Percentiles rank a stretch among this genome's conserved stretches.
These are phyloP conservation scores for Seriola quinqueradiata DNA, from an alignment of 2,113 vertebrate genomes.

Conservation along the genomic window DNA sequence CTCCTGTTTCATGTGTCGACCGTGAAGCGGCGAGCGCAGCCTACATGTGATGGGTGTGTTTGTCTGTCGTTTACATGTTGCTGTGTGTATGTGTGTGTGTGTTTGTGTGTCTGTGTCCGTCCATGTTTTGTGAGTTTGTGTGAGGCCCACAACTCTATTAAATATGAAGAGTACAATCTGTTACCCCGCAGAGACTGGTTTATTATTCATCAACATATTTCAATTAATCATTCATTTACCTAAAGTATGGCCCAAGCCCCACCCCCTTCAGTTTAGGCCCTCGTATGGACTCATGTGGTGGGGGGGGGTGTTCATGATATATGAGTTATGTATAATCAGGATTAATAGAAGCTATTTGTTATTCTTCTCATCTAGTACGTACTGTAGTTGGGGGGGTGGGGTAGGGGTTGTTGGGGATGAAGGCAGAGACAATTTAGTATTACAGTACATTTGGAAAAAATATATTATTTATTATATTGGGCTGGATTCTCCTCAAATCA, in stretches of 20 bases:
- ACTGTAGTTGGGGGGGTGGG: constrained; percentile 4
- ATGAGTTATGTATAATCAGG: constrained; percentile 61
- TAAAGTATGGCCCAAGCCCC: constrained; percentile 63
- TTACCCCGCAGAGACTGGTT: constrained; percentile 75
- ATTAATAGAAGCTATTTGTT: constrained; percentile 65
- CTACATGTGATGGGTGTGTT: constrained; percentile 24
- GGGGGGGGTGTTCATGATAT: constrained; percentile 23
- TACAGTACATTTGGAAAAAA: constrained; percentile 60
- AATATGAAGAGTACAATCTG: constrained; percentile 85
- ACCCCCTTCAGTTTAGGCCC: background rate
- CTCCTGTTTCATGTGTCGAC: constrained; percentile 12
- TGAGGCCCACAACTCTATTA: constrained; percentile 75
- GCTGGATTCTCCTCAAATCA: constrained; percentile 35
- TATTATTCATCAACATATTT: constrained; percentile 81
- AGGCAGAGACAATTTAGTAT: constrained; percentile 47
- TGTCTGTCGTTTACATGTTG: constrained; percentile 31
- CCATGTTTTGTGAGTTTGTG: constrained; percentile 54
- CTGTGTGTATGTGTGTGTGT: constrained; percentile 27
- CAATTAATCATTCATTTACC: constrained; percentile 81
- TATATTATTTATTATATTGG: constrained; percentile 62
- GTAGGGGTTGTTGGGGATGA: background rate
- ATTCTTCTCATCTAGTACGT: constrained; percentile 33
- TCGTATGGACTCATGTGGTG: constrained; percentile 29
- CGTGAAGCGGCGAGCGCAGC: background rate
- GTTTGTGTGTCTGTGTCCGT: constrained; percentile 39